Percentiles rank a stretch among this genome's conserved stretches.
phyloP scores from a whole-genome alignment of 2,888 invertebrate genomes.

The Trichogramma evanescens region DNA sequence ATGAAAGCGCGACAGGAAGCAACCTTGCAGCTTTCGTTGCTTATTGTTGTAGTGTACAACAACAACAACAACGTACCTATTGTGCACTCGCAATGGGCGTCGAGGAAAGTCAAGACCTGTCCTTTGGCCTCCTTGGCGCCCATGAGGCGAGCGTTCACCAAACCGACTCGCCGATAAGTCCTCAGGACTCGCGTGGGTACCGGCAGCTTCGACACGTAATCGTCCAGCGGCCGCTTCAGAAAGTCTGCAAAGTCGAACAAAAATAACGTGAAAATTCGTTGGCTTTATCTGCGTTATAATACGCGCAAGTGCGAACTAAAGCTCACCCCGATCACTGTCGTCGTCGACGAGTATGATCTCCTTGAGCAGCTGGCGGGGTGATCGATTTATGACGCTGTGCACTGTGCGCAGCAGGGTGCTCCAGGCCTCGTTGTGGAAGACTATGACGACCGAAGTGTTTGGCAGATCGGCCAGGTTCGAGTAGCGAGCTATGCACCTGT shows the following conservation, averaged over 20 bases:
- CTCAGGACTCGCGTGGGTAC: conserved; percentile 62
- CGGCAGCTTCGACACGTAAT: conserved; percentile 57
- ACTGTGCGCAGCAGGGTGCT: conserved; percentile 91
- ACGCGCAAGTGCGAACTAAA: neutral
- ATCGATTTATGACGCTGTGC: conserved; percentile 85
- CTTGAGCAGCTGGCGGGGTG: conserved; percentile 67
- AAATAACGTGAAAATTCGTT: neutral
- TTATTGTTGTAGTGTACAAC: neutral
- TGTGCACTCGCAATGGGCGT: conserved; percentile 90
- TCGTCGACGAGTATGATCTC: conserved; percentile 88
- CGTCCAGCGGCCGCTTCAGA: conserved; percentile 56
- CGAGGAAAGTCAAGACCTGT: conserved; percentile 79
- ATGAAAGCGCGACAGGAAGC: neutral
- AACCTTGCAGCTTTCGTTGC: neutral
- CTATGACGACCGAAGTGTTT: conserved; percentile 85
- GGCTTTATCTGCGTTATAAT: neutral
- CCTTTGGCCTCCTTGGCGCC: conserved; percentile 69
- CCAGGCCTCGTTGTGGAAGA: conserved; percentile 99
- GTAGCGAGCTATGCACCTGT: conserved; percentile 60
- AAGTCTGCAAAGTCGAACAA: conserved; percentile 50
- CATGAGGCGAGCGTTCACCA: conserved; percentile 74
- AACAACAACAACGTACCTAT: conserved; percentile 54
- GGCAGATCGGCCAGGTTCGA: conserved; percentile 61
- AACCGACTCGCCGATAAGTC: conserved; percentile 62
- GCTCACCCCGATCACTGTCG: conserved; percentile 72